Evolutionary conservation across 1,140 invertebrate genomes (phyloP).

Genomic region (Drosophila arawakana): DNA sequence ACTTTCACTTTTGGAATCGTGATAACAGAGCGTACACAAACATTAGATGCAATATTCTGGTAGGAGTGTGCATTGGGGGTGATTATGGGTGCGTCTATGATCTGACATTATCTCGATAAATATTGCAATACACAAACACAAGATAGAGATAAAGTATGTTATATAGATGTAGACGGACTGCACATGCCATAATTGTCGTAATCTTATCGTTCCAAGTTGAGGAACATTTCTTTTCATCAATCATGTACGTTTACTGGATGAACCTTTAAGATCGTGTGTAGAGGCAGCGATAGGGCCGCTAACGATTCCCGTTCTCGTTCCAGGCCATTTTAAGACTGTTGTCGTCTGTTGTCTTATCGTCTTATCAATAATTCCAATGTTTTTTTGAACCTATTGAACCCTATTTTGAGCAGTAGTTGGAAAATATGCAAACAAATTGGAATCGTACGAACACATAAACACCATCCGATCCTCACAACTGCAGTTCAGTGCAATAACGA

Average conservation of each 20-base stretch:
- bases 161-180: background rate
- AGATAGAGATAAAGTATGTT: conserved; percentile 1
- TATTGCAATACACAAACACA: background rate
- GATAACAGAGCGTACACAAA: conserved; percentile 17
- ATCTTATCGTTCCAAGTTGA: conserved; percentile 4
- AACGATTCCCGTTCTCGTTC: background rate
- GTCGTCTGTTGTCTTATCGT: background rate
- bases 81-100: background rate
- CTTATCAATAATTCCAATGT: conserved; percentile 53
- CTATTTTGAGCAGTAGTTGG: conserved; percentile 26
- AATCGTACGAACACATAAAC: conserved; percentile 15
- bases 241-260: conserved; percentile 11
- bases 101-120: background rate
- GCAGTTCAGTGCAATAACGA: conserved; percentile 43
- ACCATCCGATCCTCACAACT: conserved; percentile 11
- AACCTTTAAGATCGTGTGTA: conserved; percentile 24
- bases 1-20: conserved; percentile 6
- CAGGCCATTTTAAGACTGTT: background rate
- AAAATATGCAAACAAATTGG: conserved; percentile 39
- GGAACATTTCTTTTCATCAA: conserved; percentile 14
- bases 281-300: conserved; percentile 35
- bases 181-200: conserved; percentile 14
- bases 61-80: background rate
- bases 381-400: conserved; percentile 54
- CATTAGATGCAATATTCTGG: background rate